Base-by-base conservation (phyloP, 1,140 invertebrate species). In the Centruroides sculpturatus region DNA sequence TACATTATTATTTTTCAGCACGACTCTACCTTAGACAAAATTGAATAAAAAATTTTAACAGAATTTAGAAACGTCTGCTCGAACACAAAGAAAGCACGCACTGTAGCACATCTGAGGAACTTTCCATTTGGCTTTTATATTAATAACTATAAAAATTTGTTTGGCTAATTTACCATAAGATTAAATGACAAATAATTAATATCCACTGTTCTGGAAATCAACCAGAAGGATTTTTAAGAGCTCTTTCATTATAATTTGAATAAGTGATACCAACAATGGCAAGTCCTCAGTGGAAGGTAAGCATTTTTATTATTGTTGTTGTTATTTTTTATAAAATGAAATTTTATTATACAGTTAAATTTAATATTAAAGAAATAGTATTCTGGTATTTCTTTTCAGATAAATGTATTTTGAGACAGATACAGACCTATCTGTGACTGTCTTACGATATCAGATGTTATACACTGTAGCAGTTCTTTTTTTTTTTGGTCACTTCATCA, bases 281-380 rank as follows among this genome's bases (percentile, higher is more conserved):
- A 64, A 64, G 62, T 58, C 62, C 62, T 64, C 62, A 64, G 62
- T 64, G 62, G 62, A 64, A 64, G 55, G 62, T 64, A 57, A 56
- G 59, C 11, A 5, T 55, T 6, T 55, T 55, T 35, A 51, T 6
- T 51, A 13, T 13, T 51, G 5, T 13, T 11, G 12, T 34, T 8
- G 23, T n/a, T 34, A 13, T 51, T 4, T 13, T 6, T 34, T n/a
- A 34, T 13, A 11, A 13, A n/a, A 51, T 13, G 12, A 34, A 8
- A 34, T 34, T 51, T 51, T 51, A 51, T 51, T 49, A n/a, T 49
- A 49, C 9, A 10, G 48, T 13, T 54, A n/a, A 34, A 34, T 12
- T n/a, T 10, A 54, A 54, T 54, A 12, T 54, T 54, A 54, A 54
- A 54, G 9, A 12, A 1, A 9, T 54, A n/a, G n/a, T 54, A 23